Evolutionary conservation across 2,797 vertebrate genomes (phyloP).

Genomic region (Apogon talboti): DNA sequence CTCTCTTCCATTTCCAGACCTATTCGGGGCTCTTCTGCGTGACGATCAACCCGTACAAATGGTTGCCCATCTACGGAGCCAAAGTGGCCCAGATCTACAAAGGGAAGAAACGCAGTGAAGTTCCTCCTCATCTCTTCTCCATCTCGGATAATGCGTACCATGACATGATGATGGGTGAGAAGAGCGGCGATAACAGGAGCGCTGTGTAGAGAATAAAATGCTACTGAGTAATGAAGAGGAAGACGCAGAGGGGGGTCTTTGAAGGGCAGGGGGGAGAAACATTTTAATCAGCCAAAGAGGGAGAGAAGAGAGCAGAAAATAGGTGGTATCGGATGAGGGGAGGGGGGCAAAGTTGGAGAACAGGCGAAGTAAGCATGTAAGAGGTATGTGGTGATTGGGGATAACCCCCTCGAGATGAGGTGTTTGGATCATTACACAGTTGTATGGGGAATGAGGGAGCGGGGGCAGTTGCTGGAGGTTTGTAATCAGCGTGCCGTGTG

Average conservation of each 20-base stretch:
- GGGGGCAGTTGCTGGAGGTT: conserved; percentile 32
- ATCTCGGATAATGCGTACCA: conserved; percentile 81
- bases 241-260: background rate
- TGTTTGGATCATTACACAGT: conserved; percentile 28
- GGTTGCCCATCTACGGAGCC: conserved; percentile 80
- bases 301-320: background rate
- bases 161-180: conserved; percentile 79
- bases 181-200: background rate
- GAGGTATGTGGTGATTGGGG: conserved; percentile 25
- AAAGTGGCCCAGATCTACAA: conserved; percentile 79
- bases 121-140: conserved; percentile 84
- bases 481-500: conserved; percentile 34
- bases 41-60: conserved; percentile 81
- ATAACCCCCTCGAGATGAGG: background rate
- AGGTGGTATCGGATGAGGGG: background rate
- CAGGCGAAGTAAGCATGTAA: conserved; percentile 5
- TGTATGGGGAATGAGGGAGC: conserved; percentile 32
- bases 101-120: conserved; percentile 80
- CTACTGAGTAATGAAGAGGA: background rate
- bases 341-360: conserved; percentile 1
- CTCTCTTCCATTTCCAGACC: conserved; percentile 64
- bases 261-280: background rate
- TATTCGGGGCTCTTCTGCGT: conserved; percentile 82
- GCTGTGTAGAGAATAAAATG: background rate
- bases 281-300: conserved; percentile 1